Evolutionary conservation across 2,888 invertebrate species (phyloP).

Genomic region (Julus scanicus): DNA sequence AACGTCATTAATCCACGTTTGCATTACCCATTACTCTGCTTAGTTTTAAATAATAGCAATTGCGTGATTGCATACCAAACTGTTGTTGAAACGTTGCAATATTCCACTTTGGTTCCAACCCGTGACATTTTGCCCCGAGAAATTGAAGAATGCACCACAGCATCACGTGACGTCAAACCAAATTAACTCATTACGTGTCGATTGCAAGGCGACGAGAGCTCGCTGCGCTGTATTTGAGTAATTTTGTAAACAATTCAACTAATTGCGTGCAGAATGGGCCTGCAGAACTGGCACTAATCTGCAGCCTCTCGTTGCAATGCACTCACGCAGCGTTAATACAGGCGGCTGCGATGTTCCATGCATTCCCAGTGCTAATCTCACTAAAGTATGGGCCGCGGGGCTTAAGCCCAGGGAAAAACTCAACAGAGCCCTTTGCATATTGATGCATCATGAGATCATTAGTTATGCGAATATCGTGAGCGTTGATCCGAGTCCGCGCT

Average conservation of each 20-base stretch:
- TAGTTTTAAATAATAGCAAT: neutral
- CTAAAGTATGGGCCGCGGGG: neutral
- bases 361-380: constrained; percentile 7
- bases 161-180: neutral
- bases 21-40: neutral
- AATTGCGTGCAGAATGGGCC: constrained; percentile 43
- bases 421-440: too few species aligned
- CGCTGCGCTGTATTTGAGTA: constrained; percentile 17
- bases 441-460: neutral
- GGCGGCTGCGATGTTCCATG: neutral
- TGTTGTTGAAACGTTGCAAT: neutral
- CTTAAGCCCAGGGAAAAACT: neutral
- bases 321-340: neutral
- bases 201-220: constrained; percentile 17
- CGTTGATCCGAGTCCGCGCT: neutral
- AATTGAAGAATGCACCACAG: neutral
- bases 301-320: neutral
- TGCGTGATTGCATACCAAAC: neutral
- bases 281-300: constrained; percentile 36
- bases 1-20: neutral
- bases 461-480: constrained; percentile 18
- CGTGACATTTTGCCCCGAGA: neutral
- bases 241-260: constrained; percentile 43
- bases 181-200: constrained; percentile 40
- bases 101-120: neutral